Base-by-base conservation (phyloP, 1,140 invertebrate genomes). In the Melipona quadrifasciata region DNA sequence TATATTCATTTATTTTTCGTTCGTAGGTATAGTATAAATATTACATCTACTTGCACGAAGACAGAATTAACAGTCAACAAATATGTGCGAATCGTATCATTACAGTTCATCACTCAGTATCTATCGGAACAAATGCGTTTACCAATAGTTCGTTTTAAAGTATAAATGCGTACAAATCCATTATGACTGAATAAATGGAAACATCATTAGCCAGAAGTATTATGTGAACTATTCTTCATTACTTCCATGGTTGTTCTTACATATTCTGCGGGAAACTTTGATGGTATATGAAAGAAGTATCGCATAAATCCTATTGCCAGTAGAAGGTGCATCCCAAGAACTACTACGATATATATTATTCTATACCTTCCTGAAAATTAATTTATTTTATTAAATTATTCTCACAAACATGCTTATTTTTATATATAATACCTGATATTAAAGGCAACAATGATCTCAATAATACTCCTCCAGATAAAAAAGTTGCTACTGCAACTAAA, bases 251-350 rank as follows among this genome's bases (percentile, higher is more conserved):
- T n/a, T 19, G 47, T 0, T 67, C 24, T 61, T 5, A 14, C 5
- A 8, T 77, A 34, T 39, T 64, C 24, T 34, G 27, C 8, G 6
- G 21, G 24, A 21, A 19, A 24, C 21, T 77, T 90, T 8, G 85
- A 79, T 61, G 95, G 94, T 11, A 92, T 93, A 85, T 96, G 95
- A 88, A 97, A 97, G 89, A 97, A 97, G 83, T 95, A 97, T 47
- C 98, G 94, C 97, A 98, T 97, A 93, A 99, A 99, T 51, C 98
- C 98, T 82, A 96, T 95, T 53, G 98, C 98, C 17, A 99, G 93
- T 10, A 98, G 91, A 61, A 98, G 96, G 92, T 99, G 98, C 85
- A 98, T 96, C 27, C 96, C 94, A 53, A 98, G 91, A 64, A 98
- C 96, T 51, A 96, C 95, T 47, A 96, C 95, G 47, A 96, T 95